Evolutionary conservation across 2,113 vertebrate genomes (phyloP).

Genomic region (Forbesichthys agassizii): DNA sequence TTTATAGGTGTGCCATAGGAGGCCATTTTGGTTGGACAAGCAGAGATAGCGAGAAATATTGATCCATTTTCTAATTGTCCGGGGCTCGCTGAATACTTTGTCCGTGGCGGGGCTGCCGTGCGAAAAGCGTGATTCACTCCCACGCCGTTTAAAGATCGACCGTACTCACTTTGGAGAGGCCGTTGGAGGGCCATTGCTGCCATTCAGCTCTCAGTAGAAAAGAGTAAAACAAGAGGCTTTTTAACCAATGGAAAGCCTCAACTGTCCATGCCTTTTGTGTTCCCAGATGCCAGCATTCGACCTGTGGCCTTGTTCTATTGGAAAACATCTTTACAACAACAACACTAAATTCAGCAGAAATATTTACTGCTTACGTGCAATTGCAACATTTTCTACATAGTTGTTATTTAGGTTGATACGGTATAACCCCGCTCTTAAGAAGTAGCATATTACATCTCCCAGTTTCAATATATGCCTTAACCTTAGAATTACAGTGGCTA

Average conservation of each 20-base stretch:
- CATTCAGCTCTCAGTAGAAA: conserved; percentile 11
- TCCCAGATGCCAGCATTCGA: no score
- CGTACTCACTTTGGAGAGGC: not conserved
- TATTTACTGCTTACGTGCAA: no score
- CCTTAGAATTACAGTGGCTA: not conserved
- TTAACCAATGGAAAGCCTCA: conserved; percentile 1
- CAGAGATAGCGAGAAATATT: not conserved
- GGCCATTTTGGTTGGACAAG: conserved; percentile 24
- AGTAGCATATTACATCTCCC: not conserved
- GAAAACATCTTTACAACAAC: no score
- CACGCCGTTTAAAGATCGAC: conserved; percentile 9
- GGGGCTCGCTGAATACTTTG: conserved; percentile 22
- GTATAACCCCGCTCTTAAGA: not conserved
- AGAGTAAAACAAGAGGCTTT: conserved; percentile 16
- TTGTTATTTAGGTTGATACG: not conserved
- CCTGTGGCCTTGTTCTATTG: conserved; percentile 2
- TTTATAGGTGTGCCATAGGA: conserved; percentile 1
- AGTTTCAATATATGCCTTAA: not conserved
- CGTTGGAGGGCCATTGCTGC: not conserved
- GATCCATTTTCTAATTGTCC: conserved; percentile 46
- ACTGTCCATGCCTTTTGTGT: not conserved
- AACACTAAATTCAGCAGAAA: no score
- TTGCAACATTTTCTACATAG: not conserved
- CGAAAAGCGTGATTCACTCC: conserved; percentile 30
- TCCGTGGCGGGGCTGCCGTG: not conserved